Conservation (phyloP, 2,888 invertebrate species). For the Muschampia plurimacula region DNA sequence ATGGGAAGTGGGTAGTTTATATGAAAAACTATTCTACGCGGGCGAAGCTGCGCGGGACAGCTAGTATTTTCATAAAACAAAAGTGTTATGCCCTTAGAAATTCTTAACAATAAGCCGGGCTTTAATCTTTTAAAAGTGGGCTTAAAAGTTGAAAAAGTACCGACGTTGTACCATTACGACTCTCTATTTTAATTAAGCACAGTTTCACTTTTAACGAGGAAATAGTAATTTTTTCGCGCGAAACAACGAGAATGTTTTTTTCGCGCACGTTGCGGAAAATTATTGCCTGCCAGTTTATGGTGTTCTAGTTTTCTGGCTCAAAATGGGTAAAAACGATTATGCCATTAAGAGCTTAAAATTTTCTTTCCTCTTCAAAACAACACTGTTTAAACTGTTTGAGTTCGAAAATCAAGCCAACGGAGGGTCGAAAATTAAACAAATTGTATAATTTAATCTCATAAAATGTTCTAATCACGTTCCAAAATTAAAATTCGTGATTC, state of each 20-base stretch:
- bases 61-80: no score
- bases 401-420: not conserved
- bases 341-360: not conserved
- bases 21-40: no score
- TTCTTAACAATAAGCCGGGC: slow-evolving; percentile 25
- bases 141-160: slow-evolving; percentile 29
- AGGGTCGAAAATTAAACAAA: not conserved
- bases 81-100: slow-evolving; percentile 34
- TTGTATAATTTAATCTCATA: not conserved
- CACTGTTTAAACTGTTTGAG: not conserved
- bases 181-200: slow-evolving; percentile 39
- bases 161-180: slow-evolving; percentile 33
- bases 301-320: slow-evolving; percentile 22
- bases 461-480: not conserved
- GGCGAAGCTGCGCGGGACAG: no score
- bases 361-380: not conserved
- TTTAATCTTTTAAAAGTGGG: slow-evolving; percentile 38
- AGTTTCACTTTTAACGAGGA: slow-evolving; percentile 38
- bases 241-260: slow-evolving; percentile 26
- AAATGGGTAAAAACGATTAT: slow-evolving; percentile 6
- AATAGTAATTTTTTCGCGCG: slow-evolving; percentile 29
- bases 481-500: slow-evolving; percentile 1
- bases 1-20: no score
- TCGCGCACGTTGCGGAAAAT: slow-evolving; percentile 25
- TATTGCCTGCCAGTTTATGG: slow-evolving; percentile 15